Conservation (phyloP, 2,797 vertebrate genomes). For the Sparus aurata region DNA sequence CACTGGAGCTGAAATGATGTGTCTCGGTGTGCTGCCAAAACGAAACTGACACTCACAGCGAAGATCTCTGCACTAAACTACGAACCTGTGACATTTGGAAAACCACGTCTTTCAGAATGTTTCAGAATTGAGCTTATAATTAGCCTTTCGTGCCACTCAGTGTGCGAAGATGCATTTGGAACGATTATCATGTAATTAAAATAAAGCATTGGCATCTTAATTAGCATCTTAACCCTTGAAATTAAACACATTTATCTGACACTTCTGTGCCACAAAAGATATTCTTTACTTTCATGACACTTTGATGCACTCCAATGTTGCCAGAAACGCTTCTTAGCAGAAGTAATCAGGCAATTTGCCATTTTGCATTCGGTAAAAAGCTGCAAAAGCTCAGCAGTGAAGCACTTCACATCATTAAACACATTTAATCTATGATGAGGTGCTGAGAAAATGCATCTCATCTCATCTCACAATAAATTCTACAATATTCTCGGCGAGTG, state of each 20-base stretch:
- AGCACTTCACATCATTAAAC: neutral
- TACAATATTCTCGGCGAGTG: neutral
- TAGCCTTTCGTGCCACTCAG: neutral
- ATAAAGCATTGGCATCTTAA: neutral
- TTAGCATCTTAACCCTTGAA: neutral
- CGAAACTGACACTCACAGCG: neutral
- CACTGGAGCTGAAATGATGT: slow-evolving; percentile 28
- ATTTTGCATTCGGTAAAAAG: slow-evolving; percentile 6
- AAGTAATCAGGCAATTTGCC: neutral
- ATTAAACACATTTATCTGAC: neutral
- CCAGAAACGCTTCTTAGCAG: neutral
- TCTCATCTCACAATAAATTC: too few relatives aligned
- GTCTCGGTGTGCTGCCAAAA: neutral
- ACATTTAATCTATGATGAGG: neutral
- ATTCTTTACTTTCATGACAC: neutral
- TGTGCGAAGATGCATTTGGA: neutral
- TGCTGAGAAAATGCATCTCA: neutral
- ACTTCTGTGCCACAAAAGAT: neutral
- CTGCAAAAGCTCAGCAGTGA: neutral
- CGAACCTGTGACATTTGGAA: neutral
- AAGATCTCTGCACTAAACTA: neutral
- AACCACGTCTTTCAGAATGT: neutral
- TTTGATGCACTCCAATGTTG: neutral
- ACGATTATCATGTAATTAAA: neutral
- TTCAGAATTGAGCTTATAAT: neutral